Base-by-base conservation (phyloP, 2,113 vertebrate genomes). In the Poeciliopsis turrubarensis region DNA sequence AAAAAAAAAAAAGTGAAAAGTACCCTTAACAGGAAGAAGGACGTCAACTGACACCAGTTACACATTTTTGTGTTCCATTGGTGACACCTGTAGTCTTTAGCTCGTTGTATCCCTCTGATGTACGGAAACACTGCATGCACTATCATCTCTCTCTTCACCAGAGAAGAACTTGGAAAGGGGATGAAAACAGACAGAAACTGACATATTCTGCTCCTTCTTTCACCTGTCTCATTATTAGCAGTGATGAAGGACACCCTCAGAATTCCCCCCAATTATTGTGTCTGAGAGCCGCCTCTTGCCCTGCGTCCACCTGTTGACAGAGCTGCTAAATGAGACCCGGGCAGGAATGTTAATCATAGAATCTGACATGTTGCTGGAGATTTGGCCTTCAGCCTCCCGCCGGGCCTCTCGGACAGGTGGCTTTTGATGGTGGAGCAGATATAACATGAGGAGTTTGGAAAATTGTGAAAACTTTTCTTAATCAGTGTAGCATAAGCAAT, bases 301-400 rank as follows among this genome's bases (percentile, higher is more conserved):
- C 95, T 89, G 64, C 87, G 82, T 91, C 94, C 93, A 96, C 94
- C 95, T 96, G 95, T 96, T 92, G 91, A 95, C 82, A 91, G 90
- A 93, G 92, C 22, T 65, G 79, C 61, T 86, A 90, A 94, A 95
- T 89, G 71, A 92, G 92, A 70, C 89, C 85, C 25, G 44, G 71
- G 76, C 66, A 92, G 94, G 89, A 93, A 93, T 92, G 92, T 93
- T 94, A 88, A 92, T 94, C 92, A 95, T 87, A 60, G 77, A 91
- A 93, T 94, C 77, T 92, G 90, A 91, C 79, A 81, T 89, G 75
- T 80, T 78, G 73, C 84, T 64, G 75, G 61, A 85, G 78, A 8
- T 87, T 87, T 91, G 75, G 89, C 91, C 89, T 90, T 81, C 83
- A 83, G 86, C 70, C 73, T 87, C 70, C 76, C 63, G 0, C 12